phyloP scores from a whole-genome alignment of 2,113 vertebrate genomes.

The Steatornis caripensis region DNA sequence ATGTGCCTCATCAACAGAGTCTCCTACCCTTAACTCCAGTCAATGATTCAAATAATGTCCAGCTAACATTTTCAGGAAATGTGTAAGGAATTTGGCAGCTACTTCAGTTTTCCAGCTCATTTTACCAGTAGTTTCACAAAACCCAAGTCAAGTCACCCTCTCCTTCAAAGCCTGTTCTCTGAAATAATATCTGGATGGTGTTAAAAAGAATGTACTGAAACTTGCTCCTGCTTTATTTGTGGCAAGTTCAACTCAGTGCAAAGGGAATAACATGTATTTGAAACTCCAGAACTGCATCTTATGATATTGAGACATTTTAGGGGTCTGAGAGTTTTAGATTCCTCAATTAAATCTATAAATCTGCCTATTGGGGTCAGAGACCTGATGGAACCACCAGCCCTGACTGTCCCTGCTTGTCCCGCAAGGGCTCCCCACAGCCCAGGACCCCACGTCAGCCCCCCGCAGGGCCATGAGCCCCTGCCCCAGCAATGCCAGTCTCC shows the following conservation, averaged over 20 bases:
- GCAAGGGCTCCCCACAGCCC: too few species aligned
- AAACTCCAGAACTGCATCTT: background rate
- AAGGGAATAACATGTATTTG: background rate
- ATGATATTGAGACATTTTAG: background rate
- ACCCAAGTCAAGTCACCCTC: background rate
- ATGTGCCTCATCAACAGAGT: background rate
- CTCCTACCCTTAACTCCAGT: background rate
- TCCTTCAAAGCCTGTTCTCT: background rate
- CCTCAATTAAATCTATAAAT: background rate
- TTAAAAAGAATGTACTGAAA: background rate
- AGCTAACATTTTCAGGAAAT: conserved; percentile 21
- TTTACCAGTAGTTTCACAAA: background rate
- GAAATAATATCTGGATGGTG: background rate
- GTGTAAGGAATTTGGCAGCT: background rate
- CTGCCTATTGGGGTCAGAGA: background rate
- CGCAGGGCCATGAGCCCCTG: background rate
- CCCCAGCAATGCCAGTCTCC: background rate
- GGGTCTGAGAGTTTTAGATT: background rate
- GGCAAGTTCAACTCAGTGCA: background rate
- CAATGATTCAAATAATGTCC: conserved; percentile 27
- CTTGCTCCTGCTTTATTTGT: background rate
- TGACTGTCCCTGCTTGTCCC: background rate
- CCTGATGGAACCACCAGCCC: background rate
- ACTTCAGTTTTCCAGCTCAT: background rate
- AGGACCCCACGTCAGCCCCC: background rate